phyloP scores from a whole-genome alignment of 2,888 invertebrate genomes.

The Lottia scabra region DNA sequence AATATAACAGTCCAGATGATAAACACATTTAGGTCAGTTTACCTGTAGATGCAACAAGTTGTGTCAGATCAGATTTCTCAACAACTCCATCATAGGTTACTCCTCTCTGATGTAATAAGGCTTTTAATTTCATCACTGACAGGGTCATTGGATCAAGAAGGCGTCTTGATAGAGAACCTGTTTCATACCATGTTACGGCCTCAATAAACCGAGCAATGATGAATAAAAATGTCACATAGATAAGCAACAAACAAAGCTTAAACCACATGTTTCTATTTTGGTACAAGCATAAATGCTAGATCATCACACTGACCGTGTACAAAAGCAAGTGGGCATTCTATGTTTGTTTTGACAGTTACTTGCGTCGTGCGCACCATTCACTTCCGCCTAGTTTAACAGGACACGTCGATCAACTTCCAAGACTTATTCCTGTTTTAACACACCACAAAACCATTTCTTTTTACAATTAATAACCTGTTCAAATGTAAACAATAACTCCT shows the following conservation, averaged over 20 bases:
- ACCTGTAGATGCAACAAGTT: constrained; percentile 69
- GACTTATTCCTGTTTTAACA: too few species aligned
- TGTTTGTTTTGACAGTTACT: too few species aligned
- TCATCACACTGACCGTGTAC: too few species aligned
- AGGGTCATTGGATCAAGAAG: constrained; percentile 69
- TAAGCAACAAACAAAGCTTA: constrained; percentile 64
- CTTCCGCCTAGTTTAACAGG: too few species aligned
- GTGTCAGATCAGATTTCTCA: constrained; percentile 68
- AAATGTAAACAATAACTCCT: too few species aligned
- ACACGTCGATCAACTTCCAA: too few species aligned
- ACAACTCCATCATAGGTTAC: constrained; percentile 68
- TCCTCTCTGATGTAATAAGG: constrained; percentile 68
- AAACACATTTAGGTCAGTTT: not conserved
- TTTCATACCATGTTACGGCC: constrained; percentile 66
- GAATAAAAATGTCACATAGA: constrained; percentile 67
- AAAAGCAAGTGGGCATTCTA: too few species aligned
- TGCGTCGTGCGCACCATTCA: too few species aligned
- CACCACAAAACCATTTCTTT: too few species aligned
- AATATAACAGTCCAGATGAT: too few species aligned
- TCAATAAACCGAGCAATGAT: constrained; percentile 68
- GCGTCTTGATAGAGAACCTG: constrained; percentile 58
- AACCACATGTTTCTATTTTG: constrained; percentile 55
- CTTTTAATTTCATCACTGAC: constrained; percentile 68
- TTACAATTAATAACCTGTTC: too few species aligned
- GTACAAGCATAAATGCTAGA: too few species aligned